A percentile compares a stretch with the other conserved stretches of the same genome.
Conservation (phyloP, 2,113 vertebrate species). For the Lophochroa leadbeateri region DNA sequence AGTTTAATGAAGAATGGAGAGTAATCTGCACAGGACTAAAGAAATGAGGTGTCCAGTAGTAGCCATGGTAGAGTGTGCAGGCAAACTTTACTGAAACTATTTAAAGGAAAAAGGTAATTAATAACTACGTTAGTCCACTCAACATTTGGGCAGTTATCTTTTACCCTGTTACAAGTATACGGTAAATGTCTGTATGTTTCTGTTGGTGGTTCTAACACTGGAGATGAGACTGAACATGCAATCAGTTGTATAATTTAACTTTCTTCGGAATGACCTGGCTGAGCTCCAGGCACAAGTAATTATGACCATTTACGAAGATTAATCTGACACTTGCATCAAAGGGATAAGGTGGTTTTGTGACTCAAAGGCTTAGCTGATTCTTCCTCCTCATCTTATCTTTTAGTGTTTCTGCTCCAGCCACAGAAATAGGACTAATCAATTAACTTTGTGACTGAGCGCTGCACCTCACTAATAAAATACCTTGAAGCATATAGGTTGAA, state of each 20-base stretch:
- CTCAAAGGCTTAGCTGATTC: slow-evolving; percentile 2
- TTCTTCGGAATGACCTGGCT: not conserved
- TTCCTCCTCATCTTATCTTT: not conserved
- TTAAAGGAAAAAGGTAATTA: not conserved
- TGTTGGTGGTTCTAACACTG: not conserved
- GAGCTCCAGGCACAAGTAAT: slow-evolving; percentile 41
- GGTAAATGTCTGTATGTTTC: not conserved
- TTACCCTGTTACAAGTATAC: not conserved
- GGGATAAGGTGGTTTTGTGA: not conserved
- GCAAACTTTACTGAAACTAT: not conserved
- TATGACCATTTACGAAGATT: slow-evolving; percentile 43
- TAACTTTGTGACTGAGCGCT: slow-evolving; percentile 35
- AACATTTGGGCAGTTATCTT: not conserved
- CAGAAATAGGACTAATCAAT: slow-evolving; percentile 47
- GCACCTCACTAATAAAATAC: slow-evolving; percentile 16
- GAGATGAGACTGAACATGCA: not conserved
- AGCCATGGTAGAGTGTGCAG: not conserved
- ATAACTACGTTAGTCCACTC: not conserved
- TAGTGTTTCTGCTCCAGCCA: not conserved
- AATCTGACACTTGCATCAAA: slow-evolving; percentile 40
- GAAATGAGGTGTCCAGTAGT: not conserved
- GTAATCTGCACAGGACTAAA: not conserved
- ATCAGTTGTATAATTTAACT: not conserved
- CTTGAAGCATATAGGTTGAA: not conserved
- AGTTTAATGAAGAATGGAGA: not conserved